Evolutionary conservation across 2,888 invertebrate species (phyloP).

Genomic region (Dryobotodes eremita): DNA sequence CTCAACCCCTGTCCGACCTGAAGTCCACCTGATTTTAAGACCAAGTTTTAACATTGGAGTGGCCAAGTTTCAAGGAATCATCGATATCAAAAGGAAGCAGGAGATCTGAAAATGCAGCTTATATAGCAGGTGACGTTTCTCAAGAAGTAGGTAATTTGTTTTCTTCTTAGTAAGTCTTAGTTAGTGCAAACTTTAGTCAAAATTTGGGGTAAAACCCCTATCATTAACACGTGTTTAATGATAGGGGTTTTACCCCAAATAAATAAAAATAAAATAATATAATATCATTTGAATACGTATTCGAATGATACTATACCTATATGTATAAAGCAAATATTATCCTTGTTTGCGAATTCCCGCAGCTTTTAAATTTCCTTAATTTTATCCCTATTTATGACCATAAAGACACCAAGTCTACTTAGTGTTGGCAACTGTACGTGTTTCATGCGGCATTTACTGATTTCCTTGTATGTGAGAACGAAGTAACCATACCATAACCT

Average conservation of each 20-base stretch:
- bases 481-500: neutral
- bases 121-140: neutral
- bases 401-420: neutral
- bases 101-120: neutral
- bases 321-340: conserved; percentile 16
- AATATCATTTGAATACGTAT: no score
- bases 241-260: no score
- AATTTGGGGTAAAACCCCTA: neutral
- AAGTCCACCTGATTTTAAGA: neutral
- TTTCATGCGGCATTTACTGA: neutral
- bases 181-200: neutral
- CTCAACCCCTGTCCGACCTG: neutral
- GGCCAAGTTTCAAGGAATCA: neutral
- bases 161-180: neutral
- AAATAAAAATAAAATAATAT: no score
- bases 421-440: neutral
- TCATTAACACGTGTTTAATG: neutral
- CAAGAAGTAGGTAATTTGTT: neutral
- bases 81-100: neutral
- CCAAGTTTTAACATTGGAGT: neutral
- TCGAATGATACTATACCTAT: neutral
- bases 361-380: conserved; percentile 18
- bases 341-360: neutral
- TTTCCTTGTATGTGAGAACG: neutral
- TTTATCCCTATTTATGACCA: neutral